A percentile compares a stretch with the other conserved stretches of the same genome.
Evolutionary conservation across 2,797 vertebrate species (phyloP).

Genomic region (Valencia hispanica): DNA sequence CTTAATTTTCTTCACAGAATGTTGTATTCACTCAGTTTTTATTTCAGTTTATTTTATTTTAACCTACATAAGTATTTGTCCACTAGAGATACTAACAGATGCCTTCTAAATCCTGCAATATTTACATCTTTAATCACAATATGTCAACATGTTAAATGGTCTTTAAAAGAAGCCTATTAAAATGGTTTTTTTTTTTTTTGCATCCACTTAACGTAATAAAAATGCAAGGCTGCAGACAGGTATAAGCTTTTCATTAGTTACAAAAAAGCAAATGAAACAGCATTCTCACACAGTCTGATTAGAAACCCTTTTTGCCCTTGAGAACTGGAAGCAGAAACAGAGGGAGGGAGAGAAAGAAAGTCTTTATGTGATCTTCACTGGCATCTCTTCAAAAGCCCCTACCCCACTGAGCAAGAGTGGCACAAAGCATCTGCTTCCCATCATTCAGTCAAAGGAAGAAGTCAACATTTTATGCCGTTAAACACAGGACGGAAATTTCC

Average conservation of each 20-base stretch:
- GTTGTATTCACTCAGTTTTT: not conserved
- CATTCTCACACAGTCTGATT: slow-evolving; percentile 28
- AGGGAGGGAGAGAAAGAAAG: slow-evolving; percentile 23
- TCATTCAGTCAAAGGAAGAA: slow-evolving; percentile 41
- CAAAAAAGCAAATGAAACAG: slow-evolving; percentile 26
- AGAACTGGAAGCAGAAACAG: slow-evolving; percentile 18
- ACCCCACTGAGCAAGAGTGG: slow-evolving; percentile 58
- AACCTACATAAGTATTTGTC: not conserved
- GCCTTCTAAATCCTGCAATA: not conserved
- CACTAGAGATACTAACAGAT: not conserved
- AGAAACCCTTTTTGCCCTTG: slow-evolving; percentile 39
- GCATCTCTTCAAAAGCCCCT: slow-evolving; percentile 66
- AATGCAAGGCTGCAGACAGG: not conserved
- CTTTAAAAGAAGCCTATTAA: slow-evolving; percentile 18
- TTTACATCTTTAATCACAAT: not conserved
- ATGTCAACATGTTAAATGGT: slow-evolving; percentile 8
- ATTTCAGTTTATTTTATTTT: not conserved
- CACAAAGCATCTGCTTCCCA: slow-evolving; percentile 71
- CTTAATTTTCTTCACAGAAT: too few relatives aligned
- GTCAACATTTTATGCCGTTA: slow-evolving; percentile 58
- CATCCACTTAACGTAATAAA: slow-evolving; percentile 19
- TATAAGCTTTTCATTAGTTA: slow-evolving; percentile 11
- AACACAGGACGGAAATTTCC: slow-evolving; percentile 40
- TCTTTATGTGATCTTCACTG: slow-evolving; percentile 59
- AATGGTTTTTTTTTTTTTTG: slow-evolving; percentile 9